phyloP scores from a whole-genome alignment of 2,797 vertebrate species.

The Otolemur crassicaudatus region DNA sequence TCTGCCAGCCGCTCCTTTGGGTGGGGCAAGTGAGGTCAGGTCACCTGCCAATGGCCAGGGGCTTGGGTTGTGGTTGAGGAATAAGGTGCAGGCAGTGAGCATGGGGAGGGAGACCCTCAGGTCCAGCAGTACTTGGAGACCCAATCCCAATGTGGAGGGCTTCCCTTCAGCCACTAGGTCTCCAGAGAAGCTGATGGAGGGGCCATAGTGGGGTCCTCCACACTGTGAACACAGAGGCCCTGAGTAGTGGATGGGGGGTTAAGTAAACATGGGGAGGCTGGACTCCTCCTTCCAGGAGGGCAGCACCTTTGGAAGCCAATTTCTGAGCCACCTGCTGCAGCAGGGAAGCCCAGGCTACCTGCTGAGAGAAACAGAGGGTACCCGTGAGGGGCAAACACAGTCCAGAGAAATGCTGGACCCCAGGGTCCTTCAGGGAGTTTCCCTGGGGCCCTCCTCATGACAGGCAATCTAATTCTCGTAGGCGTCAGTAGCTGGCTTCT shows the following conservation, averaged over 20 bases:
- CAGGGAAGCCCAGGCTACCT: neutral
- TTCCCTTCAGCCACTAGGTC: too few species aligned
- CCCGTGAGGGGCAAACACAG: neutral
- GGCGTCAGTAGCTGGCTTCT: neutral
- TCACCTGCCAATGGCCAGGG: neutral
- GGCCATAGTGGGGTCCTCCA: neutral
- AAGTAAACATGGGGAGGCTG: too few species aligned
- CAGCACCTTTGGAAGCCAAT: accelerated
- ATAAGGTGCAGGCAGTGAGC: neutral
- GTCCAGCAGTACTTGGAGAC: accelerated
- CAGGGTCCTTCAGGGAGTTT: neutral
- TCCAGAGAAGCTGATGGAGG: neutral
- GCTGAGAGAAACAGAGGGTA: neutral
- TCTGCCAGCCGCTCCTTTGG: neutral
- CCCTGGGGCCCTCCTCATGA: neutral
- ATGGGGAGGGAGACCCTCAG: neutral
- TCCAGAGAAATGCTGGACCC: neutral
- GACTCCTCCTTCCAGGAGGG: neutral
- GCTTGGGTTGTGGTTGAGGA: neutral
- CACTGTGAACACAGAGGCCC: neutral
- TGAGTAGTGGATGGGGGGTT: neutral
- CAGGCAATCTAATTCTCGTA: neutral
- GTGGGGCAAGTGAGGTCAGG: neutral
- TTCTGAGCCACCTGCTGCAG: neutral
- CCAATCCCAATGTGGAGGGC: neutral